Conservation (phyloP, 2,113 vertebrate genomes). For the Pleuronectes platessa region DNA sequence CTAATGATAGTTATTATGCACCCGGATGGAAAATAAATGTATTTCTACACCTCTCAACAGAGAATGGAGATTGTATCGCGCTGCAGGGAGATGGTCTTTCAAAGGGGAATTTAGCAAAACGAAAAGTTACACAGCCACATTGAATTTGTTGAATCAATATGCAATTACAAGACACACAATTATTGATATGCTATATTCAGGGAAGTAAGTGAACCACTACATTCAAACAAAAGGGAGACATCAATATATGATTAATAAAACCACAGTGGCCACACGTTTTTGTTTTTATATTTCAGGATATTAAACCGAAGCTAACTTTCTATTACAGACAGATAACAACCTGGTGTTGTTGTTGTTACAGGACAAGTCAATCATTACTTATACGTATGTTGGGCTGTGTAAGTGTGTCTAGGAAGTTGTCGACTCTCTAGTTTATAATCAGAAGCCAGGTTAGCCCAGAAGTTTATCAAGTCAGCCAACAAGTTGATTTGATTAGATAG, state of each 20-base stretch:
- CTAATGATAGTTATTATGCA: conserved; percentile 41
- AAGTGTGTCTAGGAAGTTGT: too few species aligned
- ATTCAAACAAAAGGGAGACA: conserved; percentile 64
- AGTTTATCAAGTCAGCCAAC: too few species aligned
- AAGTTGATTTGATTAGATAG: too few species aligned
- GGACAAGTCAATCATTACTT: too few species aligned
- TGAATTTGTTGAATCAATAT: conserved; percentile 76
- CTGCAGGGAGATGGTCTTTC: conserved; percentile 26
- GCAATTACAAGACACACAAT: conserved; percentile 79
- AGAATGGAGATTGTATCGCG: conserved; percentile 44
- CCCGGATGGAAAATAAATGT: conserved; percentile 33
- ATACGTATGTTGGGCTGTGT: too few species aligned
- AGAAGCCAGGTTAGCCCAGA: too few species aligned
- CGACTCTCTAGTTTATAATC: too few species aligned
- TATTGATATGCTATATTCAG: conserved; percentile 76
- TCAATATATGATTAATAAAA: conserved; percentile 74
- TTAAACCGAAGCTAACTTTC: neutral
- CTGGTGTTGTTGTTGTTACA: too few species aligned
- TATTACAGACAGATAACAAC: neutral
- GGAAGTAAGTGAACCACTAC: conserved; percentile 52
- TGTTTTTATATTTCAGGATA: conserved; percentile 12
- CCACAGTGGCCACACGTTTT: conserved; percentile 5
- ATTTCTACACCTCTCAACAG: conserved; percentile 24
- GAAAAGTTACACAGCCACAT: conserved; percentile 45
- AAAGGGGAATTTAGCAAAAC: conserved; percentile 6